Percentiles rank a stretch among this genome's conserved stretches.
These are phyloP conservation scores for Anabacerthia variegaticeps DNA, from an alignment of 2,797 vertebrate genomes.

Conservation along the genomic window DNA sequence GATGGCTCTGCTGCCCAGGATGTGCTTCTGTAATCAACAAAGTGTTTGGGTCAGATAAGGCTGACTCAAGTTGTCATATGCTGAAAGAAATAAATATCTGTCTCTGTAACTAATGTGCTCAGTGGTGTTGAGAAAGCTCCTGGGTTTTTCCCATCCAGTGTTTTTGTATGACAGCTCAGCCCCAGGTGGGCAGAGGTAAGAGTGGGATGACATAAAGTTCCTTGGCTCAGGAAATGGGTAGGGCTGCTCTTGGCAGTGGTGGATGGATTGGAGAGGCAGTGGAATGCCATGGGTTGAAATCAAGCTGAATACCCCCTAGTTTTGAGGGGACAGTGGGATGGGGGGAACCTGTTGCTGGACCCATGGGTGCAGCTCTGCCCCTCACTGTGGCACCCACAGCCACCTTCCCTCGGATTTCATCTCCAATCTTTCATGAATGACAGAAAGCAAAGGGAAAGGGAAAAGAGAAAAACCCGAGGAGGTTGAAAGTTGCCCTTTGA, in stretches of 20 bases:
- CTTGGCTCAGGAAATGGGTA: fast-evolving
- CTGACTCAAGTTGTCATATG: neutral
- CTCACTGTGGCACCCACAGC: neutral
- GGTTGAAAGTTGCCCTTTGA: neutral
- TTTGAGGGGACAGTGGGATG: fast-evolving
- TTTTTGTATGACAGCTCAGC: neutral
- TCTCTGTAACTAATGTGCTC: neutral
- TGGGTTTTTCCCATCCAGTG: neutral
- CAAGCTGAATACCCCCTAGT: fast-evolving
- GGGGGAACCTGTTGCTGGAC: neutral
- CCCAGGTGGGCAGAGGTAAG: neutral
- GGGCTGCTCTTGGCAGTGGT: fast-evolving
- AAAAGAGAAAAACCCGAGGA: neutral
- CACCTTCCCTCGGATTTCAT: neutral
- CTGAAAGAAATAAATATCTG: neutral
- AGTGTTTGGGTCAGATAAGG: slow-evolving; percentile 45
- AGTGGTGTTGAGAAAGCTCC: fast-evolving
- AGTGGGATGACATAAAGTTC: neutral
- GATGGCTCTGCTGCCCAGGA: neutral
- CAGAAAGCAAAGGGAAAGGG: neutral
- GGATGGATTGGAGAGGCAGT: fast-evolving
- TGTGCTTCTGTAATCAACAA: neutral
- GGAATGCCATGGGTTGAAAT: neutral
- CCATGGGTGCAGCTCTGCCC: fast-evolving
- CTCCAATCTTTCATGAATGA: neutral